Percentiles rank a stretch among this genome's conserved stretches.
These are phyloP conservation scores for Lamellibrachia columna DNA, from an alignment of 2,888 invertebrate genomes.

Conservation along the genomic window DNA sequence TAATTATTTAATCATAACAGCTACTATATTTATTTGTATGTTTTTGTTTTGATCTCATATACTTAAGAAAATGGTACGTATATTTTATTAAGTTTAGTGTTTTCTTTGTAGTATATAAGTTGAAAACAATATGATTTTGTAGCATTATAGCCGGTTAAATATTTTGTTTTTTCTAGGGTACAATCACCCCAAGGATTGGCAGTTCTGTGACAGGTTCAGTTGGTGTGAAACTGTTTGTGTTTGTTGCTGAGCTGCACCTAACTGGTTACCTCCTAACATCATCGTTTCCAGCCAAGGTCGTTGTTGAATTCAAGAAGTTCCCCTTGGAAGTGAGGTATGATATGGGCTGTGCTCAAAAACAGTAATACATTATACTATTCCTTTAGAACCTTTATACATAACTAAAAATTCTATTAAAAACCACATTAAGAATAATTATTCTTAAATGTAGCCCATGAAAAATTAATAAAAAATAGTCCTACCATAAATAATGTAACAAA, in stretches of 20 bases:
- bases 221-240: conserved; percentile 40
- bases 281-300: conserved; percentile 48
- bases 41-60: too few species aligned
- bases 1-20: too few species aligned
- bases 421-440: too few species aligned
- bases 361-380: not conserved
- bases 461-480: too few species aligned
- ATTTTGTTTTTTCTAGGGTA: not conserved
- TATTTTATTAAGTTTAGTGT: too few species aligned
- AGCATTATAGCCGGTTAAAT: not conserved
- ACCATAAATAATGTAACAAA: too few species aligned
- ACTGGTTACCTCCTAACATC: conserved; percentile 47
- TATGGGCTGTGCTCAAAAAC: not conserved
- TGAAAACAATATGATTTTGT: too few species aligned
- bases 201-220: conserved; percentile 41
- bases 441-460: too few species aligned
- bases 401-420: too few species aligned
- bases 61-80: too few species aligned
- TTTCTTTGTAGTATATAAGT: too few species aligned
- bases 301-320: conserved; percentile 50
- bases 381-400: not conserved
- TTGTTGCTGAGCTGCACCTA: conserved; percentile 45
- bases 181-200: not conserved
- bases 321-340: conserved; percentile 50
- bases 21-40: too few species aligned